Evolutionary conservation across 2,888 invertebrate species (phyloP), one percentile per base, ranked within the genome.

Genomic region (Drosophila diplacantha): DNA sequence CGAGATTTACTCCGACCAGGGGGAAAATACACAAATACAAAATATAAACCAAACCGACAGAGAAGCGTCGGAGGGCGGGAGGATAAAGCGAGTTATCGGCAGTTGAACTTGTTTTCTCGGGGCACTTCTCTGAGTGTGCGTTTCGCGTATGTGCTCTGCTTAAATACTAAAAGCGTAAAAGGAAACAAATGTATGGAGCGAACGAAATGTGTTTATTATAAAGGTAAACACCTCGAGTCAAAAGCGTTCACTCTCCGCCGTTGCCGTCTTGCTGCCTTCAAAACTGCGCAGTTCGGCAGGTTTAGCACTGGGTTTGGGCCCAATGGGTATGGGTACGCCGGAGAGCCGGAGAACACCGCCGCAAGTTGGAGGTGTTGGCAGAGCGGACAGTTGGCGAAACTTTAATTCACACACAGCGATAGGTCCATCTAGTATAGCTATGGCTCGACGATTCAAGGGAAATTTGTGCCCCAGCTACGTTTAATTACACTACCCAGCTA

Each of bases 161-260:
- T 73, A 71, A 80, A 80, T 74, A 76, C 67, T 61, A 75, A 73
- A 49, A 55, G 67, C 54, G 37, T 20, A 31, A 29, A 31, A 67
- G 60, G 49, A 75, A 80, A 64, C 65, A 63, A 76, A 66, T 72
- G 70, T 70, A 14, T 29, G 54, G 29, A 20, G 62, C 67, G 65
- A 83, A 56, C 69, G 66, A 83, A 77, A 81, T 78, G 83, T 78
- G 78, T 73, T 78, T 74, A 78, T 78, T 73, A 77, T 67, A 71
- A 83, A 77, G 75, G 69, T 81, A 78, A 82, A 77, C 74, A 68
- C 69, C 52, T 56, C 62, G 70, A 74, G 65, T 63, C 71, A 60
- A 69, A 69, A 72, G 59, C 75, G 71, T 75, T 68, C 71, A 74
- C 63, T 44, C 43, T 51, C 51, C 31, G 51, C 43, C 31, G 38